These are phyloP conservation scores for Pyrochroa serraticornis DNA, from an alignment of 2,888 invertebrate genomes.

Conservation along the genomic window DNA sequence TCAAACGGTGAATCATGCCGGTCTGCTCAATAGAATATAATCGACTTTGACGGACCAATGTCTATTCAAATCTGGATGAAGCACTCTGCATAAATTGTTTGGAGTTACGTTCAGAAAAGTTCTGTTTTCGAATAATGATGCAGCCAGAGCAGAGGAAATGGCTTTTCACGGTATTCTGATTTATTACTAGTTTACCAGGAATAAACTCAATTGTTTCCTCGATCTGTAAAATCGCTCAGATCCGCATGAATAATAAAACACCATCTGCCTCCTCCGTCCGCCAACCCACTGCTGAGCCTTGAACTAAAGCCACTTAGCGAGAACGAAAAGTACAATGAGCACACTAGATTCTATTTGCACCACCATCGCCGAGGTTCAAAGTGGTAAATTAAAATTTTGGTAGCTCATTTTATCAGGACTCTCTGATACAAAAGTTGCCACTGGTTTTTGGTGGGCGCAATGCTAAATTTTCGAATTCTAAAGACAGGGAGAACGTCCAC, in stretches of 20 bases:
- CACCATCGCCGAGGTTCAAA: too few species aligned
- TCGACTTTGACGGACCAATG: slow-evolving; percentile 32
- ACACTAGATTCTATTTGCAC: too few species aligned
- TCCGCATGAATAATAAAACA: neutral
- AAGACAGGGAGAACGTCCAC: too few species aligned
- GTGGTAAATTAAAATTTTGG: too few species aligned
- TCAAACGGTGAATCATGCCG: slow-evolving; percentile 30
- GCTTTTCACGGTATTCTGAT: slow-evolving; percentile 19
- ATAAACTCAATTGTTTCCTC: neutral
- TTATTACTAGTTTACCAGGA: slow-evolving; percentile 13
- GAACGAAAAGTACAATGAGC: too few species aligned
- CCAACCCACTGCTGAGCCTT: too few species aligned
- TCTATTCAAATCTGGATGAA: slow-evolving; percentile 32
- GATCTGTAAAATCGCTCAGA: neutral
- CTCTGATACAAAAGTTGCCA: too few species aligned
- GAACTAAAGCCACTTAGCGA: too few species aligned
- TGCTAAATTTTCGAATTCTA: too few species aligned
- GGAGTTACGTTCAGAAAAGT: slow-evolving; percentile 21
- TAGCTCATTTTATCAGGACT: too few species aligned
- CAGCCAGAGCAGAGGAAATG: slow-evolving; percentile 17
- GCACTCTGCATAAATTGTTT: slow-evolving; percentile 35
- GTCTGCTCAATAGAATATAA: slow-evolving; percentile 30
- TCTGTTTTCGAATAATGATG: slow-evolving; percentile 19
- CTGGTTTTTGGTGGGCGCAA: too few species aligned
- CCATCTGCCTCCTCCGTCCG: neutral